These are phyloP conservation scores for Pseudanteris insignis DNA, from an alignment of 2,888 invertebrate genomes.

Conservation along the genomic window DNA sequence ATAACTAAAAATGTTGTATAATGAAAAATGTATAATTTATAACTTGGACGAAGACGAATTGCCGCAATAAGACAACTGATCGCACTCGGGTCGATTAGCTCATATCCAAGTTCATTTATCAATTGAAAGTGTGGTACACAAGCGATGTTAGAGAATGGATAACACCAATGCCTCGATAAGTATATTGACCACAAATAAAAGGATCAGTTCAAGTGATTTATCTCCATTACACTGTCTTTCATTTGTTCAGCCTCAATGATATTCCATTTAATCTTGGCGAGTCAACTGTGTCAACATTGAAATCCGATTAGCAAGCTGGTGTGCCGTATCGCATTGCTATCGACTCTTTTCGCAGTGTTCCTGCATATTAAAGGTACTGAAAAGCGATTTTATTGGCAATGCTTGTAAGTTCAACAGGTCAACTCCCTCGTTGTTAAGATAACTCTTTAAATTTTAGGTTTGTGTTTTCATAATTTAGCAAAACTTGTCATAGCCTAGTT, in stretches of 20 bases:
- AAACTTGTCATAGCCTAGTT: too few relatives aligned
- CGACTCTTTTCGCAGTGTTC: conserved; percentile 32
- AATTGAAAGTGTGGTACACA: conserved; percentile 29
- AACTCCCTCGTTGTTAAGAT: conserved; percentile 24
- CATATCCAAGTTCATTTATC: conserved; percentile 33
- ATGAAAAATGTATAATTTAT: too few relatives aligned
- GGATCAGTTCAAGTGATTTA: conserved; percentile 28
- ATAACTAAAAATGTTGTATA: too few relatives aligned
- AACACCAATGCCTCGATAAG: conserved; percentile 32
- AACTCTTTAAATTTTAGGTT: too few relatives aligned
- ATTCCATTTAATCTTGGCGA: conserved; percentile 49
- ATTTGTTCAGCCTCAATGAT: conserved; percentile 8
- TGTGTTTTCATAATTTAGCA: too few relatives aligned
- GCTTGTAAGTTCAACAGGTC: conserved; percentile 47
- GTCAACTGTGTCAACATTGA: conserved; percentile 51
- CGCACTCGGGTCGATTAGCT: conserved; percentile 13
- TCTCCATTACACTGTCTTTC: conserved; percentile 34
- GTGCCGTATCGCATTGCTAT: conserved; percentile 52
- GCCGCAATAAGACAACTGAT: conserved; percentile 17
- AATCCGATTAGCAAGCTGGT: conserved; percentile 52
- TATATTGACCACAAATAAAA: conserved; percentile 41
- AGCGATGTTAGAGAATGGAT: conserved; percentile 18
- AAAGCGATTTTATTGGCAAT: conserved; percentile 40
- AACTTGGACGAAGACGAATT: conserved; percentile 33
- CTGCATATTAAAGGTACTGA: conserved; percentile 27